Percentiles rank a stretch among this genome's conserved stretches.
These are phyloP conservation scores for Paraescarpia echinospica DNA, from an alignment of 1,140 invertebrate species.

Conservation along the genomic window DNA sequence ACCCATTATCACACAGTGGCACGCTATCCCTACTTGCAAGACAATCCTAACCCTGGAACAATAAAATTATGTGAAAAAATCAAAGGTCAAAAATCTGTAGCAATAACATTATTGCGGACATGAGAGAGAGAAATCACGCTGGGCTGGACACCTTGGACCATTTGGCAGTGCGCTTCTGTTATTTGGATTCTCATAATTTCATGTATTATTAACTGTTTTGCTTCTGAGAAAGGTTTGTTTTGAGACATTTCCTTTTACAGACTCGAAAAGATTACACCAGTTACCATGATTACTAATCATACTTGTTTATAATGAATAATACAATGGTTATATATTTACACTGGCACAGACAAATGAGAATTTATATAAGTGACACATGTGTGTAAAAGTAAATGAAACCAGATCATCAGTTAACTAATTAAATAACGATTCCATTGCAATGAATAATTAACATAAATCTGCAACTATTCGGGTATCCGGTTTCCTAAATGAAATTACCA, in stretches of 20 bases:
- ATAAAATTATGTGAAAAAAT: not conserved
- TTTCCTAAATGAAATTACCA: no score
- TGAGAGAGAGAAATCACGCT: not conserved
- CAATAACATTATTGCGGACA: not conserved
- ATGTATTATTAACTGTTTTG: not conserved
- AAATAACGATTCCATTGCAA: not conserved
- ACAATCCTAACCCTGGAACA: not conserved
- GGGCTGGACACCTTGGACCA: not conserved
- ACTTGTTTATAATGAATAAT: no score
- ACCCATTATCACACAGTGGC: not conserved
- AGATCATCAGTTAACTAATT: not conserved
- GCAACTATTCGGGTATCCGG: no score
- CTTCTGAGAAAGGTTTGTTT: not conserved
- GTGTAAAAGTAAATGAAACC: not conserved
- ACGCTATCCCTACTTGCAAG: not conserved
- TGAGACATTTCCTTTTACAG: not conserved
- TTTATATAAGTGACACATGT: not conserved
- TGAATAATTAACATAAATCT: no score
- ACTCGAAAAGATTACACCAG: not conserved
- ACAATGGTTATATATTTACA: no score
- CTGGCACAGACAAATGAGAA: not conserved
- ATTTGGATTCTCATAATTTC: not conserved
- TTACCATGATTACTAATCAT: no score
- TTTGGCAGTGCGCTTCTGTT: not conserved
- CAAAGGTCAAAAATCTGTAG: not conserved